phyloP scores from a whole-genome alignment of 2,113 vertebrate genomes.

The Delphinus delphis region DNA sequence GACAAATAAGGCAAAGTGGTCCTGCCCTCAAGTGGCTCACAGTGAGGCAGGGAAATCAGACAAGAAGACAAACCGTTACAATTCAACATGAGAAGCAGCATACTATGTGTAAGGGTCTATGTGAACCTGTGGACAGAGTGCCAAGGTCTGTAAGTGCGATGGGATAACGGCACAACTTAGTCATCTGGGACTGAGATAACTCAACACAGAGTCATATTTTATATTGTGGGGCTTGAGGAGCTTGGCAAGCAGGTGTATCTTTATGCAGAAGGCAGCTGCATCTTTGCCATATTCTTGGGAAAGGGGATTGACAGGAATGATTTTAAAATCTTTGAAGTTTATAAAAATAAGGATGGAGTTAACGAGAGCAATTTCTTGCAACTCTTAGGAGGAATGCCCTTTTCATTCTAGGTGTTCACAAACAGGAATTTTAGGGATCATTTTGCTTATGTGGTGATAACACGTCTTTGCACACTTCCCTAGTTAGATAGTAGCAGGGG shows the following conservation, averaged over 20 bases:
- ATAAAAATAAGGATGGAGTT: slow-evolving; percentile 57
- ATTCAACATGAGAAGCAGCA: accelerated
- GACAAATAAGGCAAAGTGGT: not conserved
- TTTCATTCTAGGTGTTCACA: slow-evolving; percentile 54
- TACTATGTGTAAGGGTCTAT: not conserved
- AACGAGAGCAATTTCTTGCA: slow-evolving; percentile 49
- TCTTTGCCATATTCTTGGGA: not conserved
- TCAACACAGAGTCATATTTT: not conserved
- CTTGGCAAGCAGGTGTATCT: not conserved
- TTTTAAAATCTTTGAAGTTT: slow-evolving; percentile 62
- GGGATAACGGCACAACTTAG: not conserved
- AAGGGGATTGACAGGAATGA: slow-evolving; percentile 19
- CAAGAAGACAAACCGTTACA: not conserved
- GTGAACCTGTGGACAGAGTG: not conserved
- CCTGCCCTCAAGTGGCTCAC: not conserved
- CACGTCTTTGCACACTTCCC: not conserved
- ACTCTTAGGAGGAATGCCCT: not conserved
- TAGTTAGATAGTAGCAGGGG: slow-evolving; percentile 28
- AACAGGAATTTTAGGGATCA: slow-evolving; percentile 42
- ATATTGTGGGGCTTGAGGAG: not conserved
- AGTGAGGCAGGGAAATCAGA: not conserved
- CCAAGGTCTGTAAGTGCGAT: accelerated
- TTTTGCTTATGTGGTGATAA: slow-evolving; percentile 38
- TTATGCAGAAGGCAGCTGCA: not conserved
- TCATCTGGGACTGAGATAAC: not conserved